These are phyloP conservation scores for Cancer borealis DNA, from an alignment of 2,888 invertebrate genomes.

Conservation along the genomic window DNA sequence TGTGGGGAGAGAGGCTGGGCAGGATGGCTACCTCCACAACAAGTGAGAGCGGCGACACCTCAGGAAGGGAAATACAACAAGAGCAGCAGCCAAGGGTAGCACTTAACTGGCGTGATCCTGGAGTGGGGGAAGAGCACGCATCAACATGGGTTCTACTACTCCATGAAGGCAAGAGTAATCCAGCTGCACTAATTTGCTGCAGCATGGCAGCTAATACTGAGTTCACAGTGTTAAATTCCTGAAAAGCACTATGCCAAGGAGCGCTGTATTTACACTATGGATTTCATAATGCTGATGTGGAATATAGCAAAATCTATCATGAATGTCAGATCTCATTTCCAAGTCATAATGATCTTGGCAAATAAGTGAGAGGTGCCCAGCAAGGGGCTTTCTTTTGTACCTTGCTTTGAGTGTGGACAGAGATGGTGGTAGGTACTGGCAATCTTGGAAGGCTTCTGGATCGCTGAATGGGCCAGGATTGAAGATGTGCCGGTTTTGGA, in stretches of 20 bases:
- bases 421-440: conserved; percentile 57
- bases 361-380: conserved; percentile 44
- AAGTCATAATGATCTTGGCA: neutral
- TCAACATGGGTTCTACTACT: conserved; percentile 46
- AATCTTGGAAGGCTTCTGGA: conserved; percentile 71
- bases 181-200: neutral
- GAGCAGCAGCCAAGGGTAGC: conserved; percentile 62
- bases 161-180: conserved; percentile 18
- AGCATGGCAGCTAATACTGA: conserved; percentile 35
- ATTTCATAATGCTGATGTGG: neutral
- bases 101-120: conserved; percentile 67
- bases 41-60: conserved; percentile 51
- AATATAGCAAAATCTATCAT: neutral
- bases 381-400: conserved; percentile 65
- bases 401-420: conserved; percentile 70
- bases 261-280: conserved; percentile 22
- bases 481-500: conserved; percentile 66
- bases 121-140: conserved; percentile 55
- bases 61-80: conserved; percentile 65
- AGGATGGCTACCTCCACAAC: conserved; percentile 62
- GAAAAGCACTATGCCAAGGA: conserved; percentile 3
- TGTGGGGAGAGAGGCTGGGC: conserved; percentile 42
- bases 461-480: conserved; percentile 65
- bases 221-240: neutral
- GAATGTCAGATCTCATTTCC: conserved; percentile 26